Base-by-base conservation (phyloP, 2,113 vertebrate genomes). In the Rhinogobius similis region DNA sequence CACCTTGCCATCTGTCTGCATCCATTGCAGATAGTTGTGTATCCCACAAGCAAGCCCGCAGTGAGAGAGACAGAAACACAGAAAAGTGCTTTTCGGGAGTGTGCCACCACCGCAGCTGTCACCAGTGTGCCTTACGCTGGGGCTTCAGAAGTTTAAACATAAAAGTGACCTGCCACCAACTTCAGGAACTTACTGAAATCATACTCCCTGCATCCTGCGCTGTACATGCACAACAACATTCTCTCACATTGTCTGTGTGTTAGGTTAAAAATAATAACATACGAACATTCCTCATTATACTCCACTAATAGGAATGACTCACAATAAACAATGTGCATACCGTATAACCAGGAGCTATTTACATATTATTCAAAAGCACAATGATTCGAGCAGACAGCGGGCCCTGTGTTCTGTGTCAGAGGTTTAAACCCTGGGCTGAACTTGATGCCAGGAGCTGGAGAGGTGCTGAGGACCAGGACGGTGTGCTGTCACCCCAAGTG, bases 1-100 rank as follows among this genome's bases (percentile, higher is more conserved):
- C 84, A 91, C 87, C 83, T 82, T 79, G 66, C 88, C 87, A 87
- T 90, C 88, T 91, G 90, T 89, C 86, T 73, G 66, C 65, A 82
- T 78, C 79, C 79, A 86, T 85, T 90, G 85, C 83, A 82, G 88
- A 82, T 84, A 46, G 68, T 70, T 78, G 78, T 81, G 82, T 81
- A 76, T 82, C 82, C 88, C 83, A 84, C 70, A 76, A 75, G 87
- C 75, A 87, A 70, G 76, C 75, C 63, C 75, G 58, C 27, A 62
- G 77, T 20, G 64, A 70, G 66, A 82, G 77, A 87, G 81, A 84
- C 81, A 77, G 83, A 85, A 87, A 91, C 82, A 90, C 32, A 68
- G 78, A 86, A 84, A 89, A 87, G 77, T 86, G 85, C 90, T 90
- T 90, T 91, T 69, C 75, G 72, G 83, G 87, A 83, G 53, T 65